Evolutionary conservation across 2,797 vertebrate genomes (phyloP).

Genomic region (Oreortyx pictus): DNA sequence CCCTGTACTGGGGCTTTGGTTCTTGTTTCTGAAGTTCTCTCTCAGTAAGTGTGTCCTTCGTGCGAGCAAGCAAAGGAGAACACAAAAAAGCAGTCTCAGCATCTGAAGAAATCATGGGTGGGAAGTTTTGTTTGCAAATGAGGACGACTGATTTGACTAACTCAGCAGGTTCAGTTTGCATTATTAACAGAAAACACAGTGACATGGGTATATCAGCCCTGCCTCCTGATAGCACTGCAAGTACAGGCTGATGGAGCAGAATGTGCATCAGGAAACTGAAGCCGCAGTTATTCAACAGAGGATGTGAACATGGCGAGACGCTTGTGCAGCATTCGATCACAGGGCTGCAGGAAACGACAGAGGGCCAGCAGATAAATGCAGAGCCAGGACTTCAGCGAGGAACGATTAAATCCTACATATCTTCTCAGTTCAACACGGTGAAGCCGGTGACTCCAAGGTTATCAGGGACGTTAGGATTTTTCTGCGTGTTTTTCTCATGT

Average conservation of each 20-base stretch:
- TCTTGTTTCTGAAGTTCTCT: neutral
- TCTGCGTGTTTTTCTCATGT: neutral
- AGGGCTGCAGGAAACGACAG: conserved; percentile 31
- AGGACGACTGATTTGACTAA: conserved; percentile 30
- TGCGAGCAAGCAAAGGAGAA: neutral
- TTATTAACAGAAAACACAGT: conserved; percentile 71
- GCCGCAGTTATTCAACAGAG: conserved; percentile 29
- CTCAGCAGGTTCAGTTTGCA: conserved; percentile 56
- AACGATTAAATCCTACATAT: neutral
- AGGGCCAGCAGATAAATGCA: conserved; percentile 4
- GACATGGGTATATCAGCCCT: conserved; percentile 35
- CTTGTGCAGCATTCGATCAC: conserved; percentile 41
- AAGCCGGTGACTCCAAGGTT: neutral
- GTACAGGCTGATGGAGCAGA: conserved; percentile 53
- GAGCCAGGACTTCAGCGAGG: neutral
- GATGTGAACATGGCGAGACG: conserved; percentile 15
- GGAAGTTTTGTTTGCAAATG: neutral
- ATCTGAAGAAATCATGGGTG: conserved; percentile 8
- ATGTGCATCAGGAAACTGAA: conserved; percentile 21
- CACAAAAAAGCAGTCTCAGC: neutral
- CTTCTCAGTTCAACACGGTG: neutral
- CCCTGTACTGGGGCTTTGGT: neutral
- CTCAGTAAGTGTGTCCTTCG: neutral
- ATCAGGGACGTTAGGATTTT: neutral
- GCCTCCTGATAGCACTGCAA: conserved; percentile 46